Evolutionary conservation across 2,888 invertebrate species (phyloP), one percentile per base, ranked within the genome.

Genomic region (Coleophora deauratella): DNA sequence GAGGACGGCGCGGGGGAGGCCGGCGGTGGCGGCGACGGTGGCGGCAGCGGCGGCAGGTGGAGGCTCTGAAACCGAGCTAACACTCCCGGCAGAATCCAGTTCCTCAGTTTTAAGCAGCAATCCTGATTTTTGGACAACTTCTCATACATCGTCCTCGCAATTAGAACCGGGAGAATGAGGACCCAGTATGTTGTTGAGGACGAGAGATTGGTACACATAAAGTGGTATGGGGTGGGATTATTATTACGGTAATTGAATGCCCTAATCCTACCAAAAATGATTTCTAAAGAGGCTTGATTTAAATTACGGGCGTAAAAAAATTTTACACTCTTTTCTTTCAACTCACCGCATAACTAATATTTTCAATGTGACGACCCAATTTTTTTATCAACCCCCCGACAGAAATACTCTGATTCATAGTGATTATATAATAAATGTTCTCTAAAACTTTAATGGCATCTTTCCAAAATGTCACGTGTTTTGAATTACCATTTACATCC

Each of bases 201-300:
- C 13, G 14, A 53, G 41, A 2, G 44, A 48, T 33, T 47, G 1
- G 46, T 21, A 35, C 43, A 39, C 12, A 39, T 32, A n/a, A 51
- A 53, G 11, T 45, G 32, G 11, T 45, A 37, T 3, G 44, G 27
- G 31, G 49, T 49, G 2, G 51, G 53, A 28, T 50, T 48, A 10
- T 42, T 35, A 37, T 49, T 43, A 4, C 46, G 13, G 27, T 46
- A 47, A 37, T 51, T 50, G 10, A 44, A 27, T 7, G 49, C 47
- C 33, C 45, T 40, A 10, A 46, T 28, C 13, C 42, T 13, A n/a
- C 47, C 46, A 43, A 51, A 46, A 36, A 47, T 49, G 33, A 43
- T 47, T 42, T 52, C 47, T 10, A 52, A 34, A 15, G 47, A 47
- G 31, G 47, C 49, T 37, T 52, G 50, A 34, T 52, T 49, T 12